Evolutionary conservation across 2,888 invertebrate species (phyloP).

Genomic region (Drosophila testacea): DNA sequence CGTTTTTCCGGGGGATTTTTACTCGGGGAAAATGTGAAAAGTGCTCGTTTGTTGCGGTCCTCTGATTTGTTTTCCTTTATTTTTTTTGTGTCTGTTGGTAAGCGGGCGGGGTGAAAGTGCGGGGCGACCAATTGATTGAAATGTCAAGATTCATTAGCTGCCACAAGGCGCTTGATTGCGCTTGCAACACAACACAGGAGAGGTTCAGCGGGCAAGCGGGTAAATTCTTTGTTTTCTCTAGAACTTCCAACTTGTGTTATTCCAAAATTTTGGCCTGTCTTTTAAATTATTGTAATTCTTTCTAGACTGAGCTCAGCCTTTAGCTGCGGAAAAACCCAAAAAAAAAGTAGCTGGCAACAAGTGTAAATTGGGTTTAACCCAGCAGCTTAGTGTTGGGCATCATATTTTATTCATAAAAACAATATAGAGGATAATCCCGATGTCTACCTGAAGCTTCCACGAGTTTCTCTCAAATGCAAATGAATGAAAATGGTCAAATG

Average conservation of each 20-base stretch:
- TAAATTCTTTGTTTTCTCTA: neutral
- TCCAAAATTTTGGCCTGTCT: neutral
- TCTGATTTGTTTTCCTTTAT: neutral
- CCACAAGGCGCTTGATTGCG: constrained; percentile 31
- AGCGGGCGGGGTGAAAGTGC: constrained; percentile 3
- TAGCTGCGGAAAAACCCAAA: constrained; percentile 50
- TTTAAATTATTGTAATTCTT: constrained; percentile 11
- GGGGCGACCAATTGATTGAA: constrained; percentile 70
- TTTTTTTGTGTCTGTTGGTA: neutral
- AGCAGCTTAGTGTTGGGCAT: constrained; percentile 27
- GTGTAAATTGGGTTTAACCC: constrained; percentile 59
- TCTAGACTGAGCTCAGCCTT: constrained; percentile 12
- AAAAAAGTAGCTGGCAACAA: constrained; percentile 50
- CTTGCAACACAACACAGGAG: constrained; percentile 46
- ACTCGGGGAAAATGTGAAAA: constrained; percentile 45
- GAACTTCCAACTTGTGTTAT: neutral
- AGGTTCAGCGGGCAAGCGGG: constrained; percentile 46
- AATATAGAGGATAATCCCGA: constrained; percentile 44
- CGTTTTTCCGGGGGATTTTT: constrained; percentile 28
- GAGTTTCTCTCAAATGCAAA: constrained; percentile 57
- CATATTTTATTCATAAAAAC: constrained; percentile 59
- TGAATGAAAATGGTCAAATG: constrained; percentile 68
- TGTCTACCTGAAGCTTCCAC: constrained; percentile 59
- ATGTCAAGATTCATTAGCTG: constrained; percentile 80
- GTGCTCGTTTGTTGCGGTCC: constrained; percentile 23